Evolutionary conservation across 2,113 vertebrate species (phyloP).

Genomic region (Eulacestoma nigropectus): DNA sequence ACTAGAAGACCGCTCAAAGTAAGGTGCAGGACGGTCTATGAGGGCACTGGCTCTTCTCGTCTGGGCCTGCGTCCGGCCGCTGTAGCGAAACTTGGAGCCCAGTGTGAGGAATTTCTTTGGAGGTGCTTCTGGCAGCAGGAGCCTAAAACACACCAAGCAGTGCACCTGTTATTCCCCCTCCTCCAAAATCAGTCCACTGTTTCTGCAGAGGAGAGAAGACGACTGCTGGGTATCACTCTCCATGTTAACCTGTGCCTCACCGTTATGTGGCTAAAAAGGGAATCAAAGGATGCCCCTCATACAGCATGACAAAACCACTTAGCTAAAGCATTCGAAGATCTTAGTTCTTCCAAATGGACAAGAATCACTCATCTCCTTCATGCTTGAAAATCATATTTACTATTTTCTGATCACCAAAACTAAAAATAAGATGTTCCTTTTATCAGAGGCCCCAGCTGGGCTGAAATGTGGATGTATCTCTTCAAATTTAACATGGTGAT

Average conservation of each 20-base stretch:
- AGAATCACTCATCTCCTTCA: background rate
- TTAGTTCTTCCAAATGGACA: background rate
- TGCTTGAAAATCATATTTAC: background rate
- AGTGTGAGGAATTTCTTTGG: slow-evolving; percentile 94
- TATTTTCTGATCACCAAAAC: background rate
- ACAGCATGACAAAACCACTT: background rate
- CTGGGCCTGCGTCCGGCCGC: slow-evolving; percentile 92
- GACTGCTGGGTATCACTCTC: background rate
- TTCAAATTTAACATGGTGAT: background rate
- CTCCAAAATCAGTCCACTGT: background rate
- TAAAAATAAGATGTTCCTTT: background rate
- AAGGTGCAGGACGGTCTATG: slow-evolving; percentile 88
- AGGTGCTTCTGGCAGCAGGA: slow-evolving; percentile 90
- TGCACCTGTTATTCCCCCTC: background rate
- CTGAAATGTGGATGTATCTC: background rate
- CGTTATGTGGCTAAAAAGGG: background rate
- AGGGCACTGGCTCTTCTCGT: slow-evolving; percentile 89
- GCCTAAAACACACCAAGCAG: slow-evolving; percentile 69
- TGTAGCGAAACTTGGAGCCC: slow-evolving; percentile 97
- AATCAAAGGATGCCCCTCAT: background rate
- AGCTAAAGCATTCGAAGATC: background rate
- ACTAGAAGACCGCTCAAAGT: slow-evolving; percentile 90
- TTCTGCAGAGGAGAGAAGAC: background rate
- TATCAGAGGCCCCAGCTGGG: background rate
- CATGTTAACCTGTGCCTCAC: background rate